Evolutionary conservation across 92 coral and sea anemone species (phyloP).

Genomic region (Palythoa heliodiscus): DNA sequence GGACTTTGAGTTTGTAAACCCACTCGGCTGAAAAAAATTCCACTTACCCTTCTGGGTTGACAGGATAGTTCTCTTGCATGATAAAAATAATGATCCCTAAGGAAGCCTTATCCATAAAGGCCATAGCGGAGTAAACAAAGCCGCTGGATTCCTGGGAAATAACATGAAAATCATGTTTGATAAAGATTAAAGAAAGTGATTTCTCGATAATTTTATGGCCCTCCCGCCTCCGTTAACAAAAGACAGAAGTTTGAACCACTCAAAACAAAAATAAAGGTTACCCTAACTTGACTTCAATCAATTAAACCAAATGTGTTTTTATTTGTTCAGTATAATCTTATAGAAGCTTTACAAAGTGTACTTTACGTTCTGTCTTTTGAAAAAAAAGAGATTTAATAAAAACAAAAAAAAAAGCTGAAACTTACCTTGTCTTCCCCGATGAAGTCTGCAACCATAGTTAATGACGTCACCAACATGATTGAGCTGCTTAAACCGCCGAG

Average conservation of each 20-base stretch:
- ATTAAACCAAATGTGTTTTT: too few species aligned
- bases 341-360: background rate
- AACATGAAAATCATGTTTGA: background rate
- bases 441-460: constrained; percentile 84
- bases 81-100: constrained; percentile 73
- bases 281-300: too few species aligned
- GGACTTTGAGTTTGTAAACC: background rate
- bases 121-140: constrained; percentile 81
- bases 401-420: background rate
- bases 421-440: constrained; percentile 81
- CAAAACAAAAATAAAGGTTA: too few species aligned
- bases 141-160: constrained; percentile 80
- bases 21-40: background rate
- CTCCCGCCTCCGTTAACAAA: too few species aligned
- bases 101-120: constrained; percentile 77
- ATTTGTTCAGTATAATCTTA: too few species aligned
- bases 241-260: too few species aligned
- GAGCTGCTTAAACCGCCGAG: constrained; percentile 80
- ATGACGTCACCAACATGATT: constrained; percentile 83
- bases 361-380: background rate
- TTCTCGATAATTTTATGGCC: too few species aligned
- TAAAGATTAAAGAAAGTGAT: too few species aligned
- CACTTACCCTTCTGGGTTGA: constrained; percentile 54
- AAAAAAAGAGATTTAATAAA: background rate
- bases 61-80: constrained; percentile 76